Evolutionary conservation across 92 coral and sea anemone genomes (phyloP), one percentile per base, ranked within the genome.

Genomic region (Palythoa caribaeorum): DNA sequence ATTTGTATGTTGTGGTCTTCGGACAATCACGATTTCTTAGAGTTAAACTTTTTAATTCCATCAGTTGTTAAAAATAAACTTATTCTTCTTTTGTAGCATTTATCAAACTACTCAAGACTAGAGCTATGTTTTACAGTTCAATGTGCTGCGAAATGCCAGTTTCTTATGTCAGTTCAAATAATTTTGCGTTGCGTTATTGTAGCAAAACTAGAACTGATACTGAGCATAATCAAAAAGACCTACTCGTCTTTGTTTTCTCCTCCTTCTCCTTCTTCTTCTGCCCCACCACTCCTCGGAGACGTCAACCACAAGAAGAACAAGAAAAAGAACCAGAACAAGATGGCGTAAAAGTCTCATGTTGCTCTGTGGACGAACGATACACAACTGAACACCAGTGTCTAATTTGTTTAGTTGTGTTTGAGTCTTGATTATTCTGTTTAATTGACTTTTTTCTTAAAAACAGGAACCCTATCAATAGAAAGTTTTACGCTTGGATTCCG

Each of bases 261-360:
- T 50, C 36, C 80, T 76, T 76, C 80, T 16, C 48, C 80, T 19
- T 15, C 80, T 76, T 35, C 80, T 57, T 16, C 80, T 50, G 38
- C 60, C 38, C 62, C 62, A 50, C 80, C 80, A 76, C n/a, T 21
- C 80, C 44, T 76, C 80, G 5, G 80, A 76, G 50, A 48, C 5
- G 62, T 76, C 80, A 37, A 76, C 80, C 6, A 76, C 37, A 48
- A 76, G 80, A 21, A 76, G 80, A 51, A 51, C 50, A 50, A 76
- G 80, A 35, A 76, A 76, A n/a, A 51, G 12, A 51, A 76, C 17
- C 11, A 50, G 21, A 48, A 48, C 80, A 15, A 76, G 62, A 20
- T 21, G 38, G 15, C 36, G 19, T 16, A 48, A 52, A 51, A 16
- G 1, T 6, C 7, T 44, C 80, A 76, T 76, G 9, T 44, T 14